Evolutionary conservation across 2,888 invertebrate species (phyloP).

Genomic region (Eupithecia subfuscata): DNA sequence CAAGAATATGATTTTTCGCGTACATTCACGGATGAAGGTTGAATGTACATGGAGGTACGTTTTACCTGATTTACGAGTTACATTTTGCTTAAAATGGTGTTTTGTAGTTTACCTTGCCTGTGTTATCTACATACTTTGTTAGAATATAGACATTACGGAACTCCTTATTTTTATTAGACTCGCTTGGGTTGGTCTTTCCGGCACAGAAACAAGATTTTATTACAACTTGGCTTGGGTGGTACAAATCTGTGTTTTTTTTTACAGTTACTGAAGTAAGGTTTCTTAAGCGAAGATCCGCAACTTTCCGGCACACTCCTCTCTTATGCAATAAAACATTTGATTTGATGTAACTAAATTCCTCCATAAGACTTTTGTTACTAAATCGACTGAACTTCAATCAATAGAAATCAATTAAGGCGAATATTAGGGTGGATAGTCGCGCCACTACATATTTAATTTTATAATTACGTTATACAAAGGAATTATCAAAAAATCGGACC

Average conservation of each 20-base stretch:
- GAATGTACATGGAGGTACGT: constrained; percentile 20
- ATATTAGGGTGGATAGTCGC: too few relatives aligned
- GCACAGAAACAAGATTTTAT: background rate
- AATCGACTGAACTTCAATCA: too few relatives aligned
- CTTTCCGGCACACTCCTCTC: background rate
- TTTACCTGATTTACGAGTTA: constrained; percentile 22
- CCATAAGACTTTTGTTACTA: too few relatives aligned
- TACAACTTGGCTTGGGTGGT: too few relatives aligned
- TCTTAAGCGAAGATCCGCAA: background rate
- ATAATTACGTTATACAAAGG: too few relatives aligned
- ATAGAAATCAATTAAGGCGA: too few relatives aligned
- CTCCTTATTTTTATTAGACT: constrained; percentile 7
- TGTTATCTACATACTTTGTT: constrained; percentile 1
- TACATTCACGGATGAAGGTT: constrained; percentile 28
- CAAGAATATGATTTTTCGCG: constrained; percentile 34
- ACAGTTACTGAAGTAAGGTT: background rate
- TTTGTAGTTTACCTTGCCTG: constrained; percentile 21
- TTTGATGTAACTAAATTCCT: too few relatives aligned
- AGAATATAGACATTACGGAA: constrained; percentile 2
- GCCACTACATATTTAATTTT: too few relatives aligned
- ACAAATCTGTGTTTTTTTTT: too few relatives aligned
- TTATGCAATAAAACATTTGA: background rate
- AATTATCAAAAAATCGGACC: too few relatives aligned
- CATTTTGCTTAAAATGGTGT: constrained; percentile 38
- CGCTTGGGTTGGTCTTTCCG: background rate